Base-by-base conservation (phyloP, 2,888 invertebrate species). In the Augiades crinisus region DNA sequence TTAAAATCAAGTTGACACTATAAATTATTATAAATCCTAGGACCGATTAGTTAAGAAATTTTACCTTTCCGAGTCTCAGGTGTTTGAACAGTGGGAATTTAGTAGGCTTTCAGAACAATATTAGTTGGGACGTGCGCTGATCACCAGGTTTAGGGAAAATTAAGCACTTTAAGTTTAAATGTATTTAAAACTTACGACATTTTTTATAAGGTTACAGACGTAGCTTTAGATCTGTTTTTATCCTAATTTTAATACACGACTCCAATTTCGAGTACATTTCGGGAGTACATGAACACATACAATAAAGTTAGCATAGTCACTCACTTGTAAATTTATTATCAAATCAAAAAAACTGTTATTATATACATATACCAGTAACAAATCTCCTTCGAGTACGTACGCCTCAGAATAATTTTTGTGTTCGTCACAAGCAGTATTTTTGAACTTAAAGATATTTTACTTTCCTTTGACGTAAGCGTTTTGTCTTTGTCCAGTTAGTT, bases 401-500 rank as follows among this genome's bases (percentile, higher is more conserved):
- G n/a, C n/a, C n/a, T n/a, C n/a, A n/a, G n/a, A n/a, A n/a, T n/a
- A n/a, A n/a, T n/a, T n/a, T n/a, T n/a, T n/a, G n/a, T n/a, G n/a
- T 31, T 40, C 16, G n/a, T 33, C 21, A 46, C 22, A 21, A 36
- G 5, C 8, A 27, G 4, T 8, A 13, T 30, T 21, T n/a, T 41
- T 43, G 10, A 43, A 13, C n/a, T 44, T 22, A 19, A 31, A 46
- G 16, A 12, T 24, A 19, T 34, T 36, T 41, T 12, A 34, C 37
- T n/a, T 31, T 24, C 16, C 27, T 43, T 41, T 47, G 34, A 53
- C 19, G 16, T 41, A 30, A 37, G 31, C 30, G 31, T 40, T 27
- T 41, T 40, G 36, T 50, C 49, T 24, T 36, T n/a, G 6, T 24
- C 22, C 22, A 12, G 34, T 43, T 10, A 47, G 47, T 41, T 14